Evolutionary conservation across 1,140 invertebrate species (phyloP), one percentile per base, ranked within the genome.

Genomic region (Pygmarrhopalites habei): DNA sequence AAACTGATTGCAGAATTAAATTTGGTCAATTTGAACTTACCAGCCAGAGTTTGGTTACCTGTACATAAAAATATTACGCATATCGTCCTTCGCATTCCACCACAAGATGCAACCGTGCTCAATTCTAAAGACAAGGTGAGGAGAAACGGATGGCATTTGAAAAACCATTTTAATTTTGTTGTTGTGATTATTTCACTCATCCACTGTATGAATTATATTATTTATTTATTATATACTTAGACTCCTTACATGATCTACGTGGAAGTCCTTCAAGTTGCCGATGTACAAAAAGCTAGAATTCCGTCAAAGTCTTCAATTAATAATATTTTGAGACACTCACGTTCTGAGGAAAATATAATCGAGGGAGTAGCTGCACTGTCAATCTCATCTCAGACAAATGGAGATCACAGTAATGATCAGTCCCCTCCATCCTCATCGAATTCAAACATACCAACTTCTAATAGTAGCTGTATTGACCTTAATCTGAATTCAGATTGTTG

Each of bases 221-320:
- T 12, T 41, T 41, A 12, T 41, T 41, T n/a, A 41, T 41, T 41
- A 35, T 35, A 35, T 35, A 7, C 15, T 35, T 35, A 92, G 87
- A 93, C 95, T 46, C 96, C 96, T 0, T 99, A 95, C 75, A 89
- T 98, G 73, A 88, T 99, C 71, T 99, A 98, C 77, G 88, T 97
- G 30, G 96, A 99, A 79, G 91, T 95, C 3, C 78, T 98, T 17
- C 90, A 95, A 77, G 92, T 95, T 32, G 85, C 90, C 26, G 90
- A 96, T 73, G 82, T 46, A 68, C 84, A 88, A 66, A 85, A 83
- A 15, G 86, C 86, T 17, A 83, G 87, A 17, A 80, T 95, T 52
- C 89, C 89, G 65, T 82, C 43, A 88, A 92, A 79, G 83, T 88
- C 51, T 70, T 72, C 69, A 74, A 85, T 86, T 76, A 85, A 85